Conservation (phyloP, 2,797 vertebrate genomes). For the Anguilla anguilla region DNA sequence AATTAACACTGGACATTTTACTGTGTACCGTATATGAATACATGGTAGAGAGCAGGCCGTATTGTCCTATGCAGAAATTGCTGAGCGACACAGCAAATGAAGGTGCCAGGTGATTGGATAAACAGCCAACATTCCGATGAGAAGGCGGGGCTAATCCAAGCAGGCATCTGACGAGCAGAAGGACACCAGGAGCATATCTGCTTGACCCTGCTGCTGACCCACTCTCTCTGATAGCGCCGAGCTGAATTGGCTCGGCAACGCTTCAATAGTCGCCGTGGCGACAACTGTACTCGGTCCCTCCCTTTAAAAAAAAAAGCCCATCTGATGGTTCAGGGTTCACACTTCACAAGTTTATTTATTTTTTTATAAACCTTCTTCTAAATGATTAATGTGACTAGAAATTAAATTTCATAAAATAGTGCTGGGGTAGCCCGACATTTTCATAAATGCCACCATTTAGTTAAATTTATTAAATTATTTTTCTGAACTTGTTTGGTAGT, state of each 20-base stretch:
- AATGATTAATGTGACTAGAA: conserved; percentile 24
- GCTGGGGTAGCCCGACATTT: background rate
- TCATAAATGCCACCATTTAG: background rate
- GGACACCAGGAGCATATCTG: conserved; percentile 86
- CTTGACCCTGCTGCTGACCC: conserved; percentile 89
- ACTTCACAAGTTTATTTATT: conserved; percentile 10
- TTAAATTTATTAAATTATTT: background rate
- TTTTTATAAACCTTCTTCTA: background rate
- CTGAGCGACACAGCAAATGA: conserved; percentile 51
- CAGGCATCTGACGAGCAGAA: conserved; percentile 95
- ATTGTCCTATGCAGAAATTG: conserved; percentile 70
- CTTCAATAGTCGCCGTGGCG: conserved; percentile 65
- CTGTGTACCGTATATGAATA: background rate
- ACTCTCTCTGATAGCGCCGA: conserved; percentile 92
- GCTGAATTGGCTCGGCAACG: conserved; percentile 89
- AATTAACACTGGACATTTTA: background rate
- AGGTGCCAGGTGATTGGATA: conserved; percentile 91
- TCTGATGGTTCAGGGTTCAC: conserved; percentile 35
- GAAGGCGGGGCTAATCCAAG: conserved; percentile 91
- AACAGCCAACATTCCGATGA: conserved; percentile 91
- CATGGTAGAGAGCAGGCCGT: background rate
- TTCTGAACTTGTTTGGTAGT: background rate
- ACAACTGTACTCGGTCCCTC: conserved; percentile 74
- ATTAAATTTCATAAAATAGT: background rate
- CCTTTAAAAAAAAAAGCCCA: conserved; percentile 73